Base-by-base conservation (phyloP, 2,888 invertebrate species). In the Drosophila prostipennis region DNA sequence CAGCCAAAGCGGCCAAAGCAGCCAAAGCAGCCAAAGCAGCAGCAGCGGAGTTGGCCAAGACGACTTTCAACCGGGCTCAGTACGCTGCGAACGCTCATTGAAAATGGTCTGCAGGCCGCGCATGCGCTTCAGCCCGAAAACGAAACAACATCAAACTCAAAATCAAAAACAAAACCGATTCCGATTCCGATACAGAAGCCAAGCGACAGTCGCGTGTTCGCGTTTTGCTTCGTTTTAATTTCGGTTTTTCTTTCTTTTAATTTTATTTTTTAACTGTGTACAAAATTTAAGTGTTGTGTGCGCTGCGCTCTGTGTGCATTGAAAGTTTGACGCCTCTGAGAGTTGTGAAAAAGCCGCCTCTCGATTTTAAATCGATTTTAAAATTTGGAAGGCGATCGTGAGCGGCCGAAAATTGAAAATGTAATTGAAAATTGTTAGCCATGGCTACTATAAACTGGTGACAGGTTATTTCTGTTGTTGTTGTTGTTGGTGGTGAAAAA, bases 31-130 rank as follows among this genome's bases (percentile, higher is more conserved):
- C 52, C 43, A 48, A 49, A 54, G 65, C 29, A 34, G 52, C 53
- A 34, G 14, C 54, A 19, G 54, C 61, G 70, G 46, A 51, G 60
- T 46, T 46, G 46, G 46, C 46, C 16, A 46, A 46, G 46, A 46
- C 46, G 29, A 16, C 46, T 46, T 29, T 46, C 68, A 49, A 71
- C 60, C 53, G 67, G 71, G 14, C 73, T 87, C 81, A 84, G 87
- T 87, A 73, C 67, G 81, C 76, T 84, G 79, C 79, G 76, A 87
- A 72, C 87, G 77, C 80, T 87, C 87, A 80, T 76, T 87, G 84
- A 87, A 84, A 87, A 84, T 84, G 84, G 87, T 84, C 77, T 84
- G 73, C 82, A 76, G 70, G 82, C 77, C 68, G 85, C 87, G 87
- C 85, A 80, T 19, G 45, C 61, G 73, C 72, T 67, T 60, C 75